Evolutionary conservation across 2,113 vertebrate genomes (phyloP), one percentile per base, ranked within the genome.

Genomic region (Microtus richardsoni): DNA sequence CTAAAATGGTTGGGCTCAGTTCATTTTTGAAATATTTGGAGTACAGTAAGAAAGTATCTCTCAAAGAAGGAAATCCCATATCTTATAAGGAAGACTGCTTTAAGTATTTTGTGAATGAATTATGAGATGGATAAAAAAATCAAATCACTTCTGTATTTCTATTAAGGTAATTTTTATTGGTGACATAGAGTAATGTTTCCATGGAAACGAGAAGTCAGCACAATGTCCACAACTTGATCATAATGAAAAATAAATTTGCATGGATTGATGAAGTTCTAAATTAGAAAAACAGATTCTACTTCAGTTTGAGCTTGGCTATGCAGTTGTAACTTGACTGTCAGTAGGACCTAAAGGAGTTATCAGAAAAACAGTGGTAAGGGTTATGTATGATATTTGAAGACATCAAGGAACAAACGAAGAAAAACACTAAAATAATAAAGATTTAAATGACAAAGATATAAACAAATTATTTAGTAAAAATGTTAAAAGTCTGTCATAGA

Each of bases 11-110:
- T 80, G 21, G 13, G 5, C 0, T 89, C 91, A 88, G 54, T 88
- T 88, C 47, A 66, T 54, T 89, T 96, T 21, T 74, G 30, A 79
- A 17, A 19, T 68, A 87, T 47, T 78, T 93, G 5, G 86, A 83
- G 4, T 82, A 39, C 0, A 86, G 1, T n/a, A 89, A 89, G 16
- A 7, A 64, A 52, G 0, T 49, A 14, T 28, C 28, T 60, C 11
- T 86, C 11, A 66, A 88, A 95, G 41, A 78, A 83, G 19, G 7
- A 44, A 89, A 44, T 19, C 71, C 4, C 7, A 66, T 4, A 58
- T 71, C 21, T 26, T 74, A 68, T n/a, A 21, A 26, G 2, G 10
- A 70, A 84, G 2, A 54, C 60, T 77, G 28, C 4, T 75, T 84
- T 75, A 88, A 89, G 26, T 44, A 33, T 68, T 52, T 66, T 26